Base-by-base conservation (phyloP, 2,113 vertebrate genomes). In the Catharus fuscescens region DNA sequence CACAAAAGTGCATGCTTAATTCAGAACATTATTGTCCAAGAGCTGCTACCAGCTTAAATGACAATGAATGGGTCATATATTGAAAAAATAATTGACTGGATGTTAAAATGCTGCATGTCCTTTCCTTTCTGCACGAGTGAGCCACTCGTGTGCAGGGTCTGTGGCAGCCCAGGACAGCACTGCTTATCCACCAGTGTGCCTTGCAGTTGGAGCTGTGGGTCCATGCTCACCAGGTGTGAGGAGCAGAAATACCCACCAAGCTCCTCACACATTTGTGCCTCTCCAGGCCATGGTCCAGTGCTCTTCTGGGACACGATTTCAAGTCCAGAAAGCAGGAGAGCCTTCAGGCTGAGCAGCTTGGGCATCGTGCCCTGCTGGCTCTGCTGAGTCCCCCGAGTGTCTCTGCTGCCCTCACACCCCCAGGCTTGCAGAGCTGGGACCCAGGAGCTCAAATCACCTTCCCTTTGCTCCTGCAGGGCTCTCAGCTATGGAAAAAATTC, bases 121-220 rank as follows among this genome's bases (percentile, higher is more conserved):
- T 15, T 74, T 93, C 57, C 48, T 80, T 66, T 66, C 14, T 8
- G 7, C 5, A 8, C 4, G 1, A 23, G 36, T 1, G 3, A 52
- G 26, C 42, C 11, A 5, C 1, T 1, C 3, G 2, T 9, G 10
- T 10, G 47, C 31, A 40, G 69, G 24, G 32, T 18, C 44, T 13
- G 44, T 31, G 66, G 24, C 66, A 59, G 29, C 40, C 48, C 28
- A 67, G 67, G 56, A 28, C 61, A 69, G 32, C 12, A 24, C 9
- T 38, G 34, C 14, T 59, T 29, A 10, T 44, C 42, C 20, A 50
- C 5, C 8, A 23, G 29, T 6, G 18, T 36, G 12, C 47, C 47
- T 59, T 56, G 34, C 9, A 56, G 56, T 31, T 3, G 26, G 13
- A 82, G 38, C 20, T 28, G 14, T 28, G 53, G 4, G 29, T 24